Base-by-base conservation (phyloP, 2,888 invertebrate genomes). In the Platycnemis pennipes region DNA sequence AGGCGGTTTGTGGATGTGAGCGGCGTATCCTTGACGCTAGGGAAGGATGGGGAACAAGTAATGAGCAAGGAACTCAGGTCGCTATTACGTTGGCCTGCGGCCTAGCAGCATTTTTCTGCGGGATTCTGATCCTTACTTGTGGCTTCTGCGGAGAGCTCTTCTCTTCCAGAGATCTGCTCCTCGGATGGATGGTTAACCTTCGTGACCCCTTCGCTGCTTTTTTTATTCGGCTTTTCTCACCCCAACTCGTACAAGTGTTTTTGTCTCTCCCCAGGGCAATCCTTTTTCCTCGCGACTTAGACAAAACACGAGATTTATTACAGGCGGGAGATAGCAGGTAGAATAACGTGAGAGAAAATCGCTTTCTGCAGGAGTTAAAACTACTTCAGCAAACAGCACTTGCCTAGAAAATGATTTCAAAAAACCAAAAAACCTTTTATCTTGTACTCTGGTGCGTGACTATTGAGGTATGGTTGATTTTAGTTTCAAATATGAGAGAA, bases 191-290 rank as follows among this genome's bases (percentile, higher is more conserved):
- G 77, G 77, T 77, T 77, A 77, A 77, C 31, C 77, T 77, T 31
- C n/a, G 77, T 77, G 26, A 77, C 37, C 77, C 37, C 77, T 77
- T 77, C 1, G 26, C 16, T 77, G n/a, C 4, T 4, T 37, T 77
- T 37, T 77, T 37, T 77, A 13, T 77, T 0, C 11, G n/a, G 5
- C 0, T 77, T 77, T 31, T 37, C 31, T 37, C 13, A 11, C 63
- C n/a, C 63, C 4, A 37, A 77, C 77, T 77, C 77, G 77, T 77
- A 77, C 77, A 37, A 77, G 77, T 77, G 77, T 37, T 77, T 77
- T 31, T 37, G 13, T 31, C 37, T 16, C 37, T 77, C 37, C 77
- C 16, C 8, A 11, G 77, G 37, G 77, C n/a, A 77, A 31, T 77
- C 77, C 77, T 37, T 37, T 77, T 77, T 77, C 77, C 37, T 2